Evolutionary conservation across 2,113 vertebrate species (phyloP).

Genomic region (Prietella phreatophila): DNA sequence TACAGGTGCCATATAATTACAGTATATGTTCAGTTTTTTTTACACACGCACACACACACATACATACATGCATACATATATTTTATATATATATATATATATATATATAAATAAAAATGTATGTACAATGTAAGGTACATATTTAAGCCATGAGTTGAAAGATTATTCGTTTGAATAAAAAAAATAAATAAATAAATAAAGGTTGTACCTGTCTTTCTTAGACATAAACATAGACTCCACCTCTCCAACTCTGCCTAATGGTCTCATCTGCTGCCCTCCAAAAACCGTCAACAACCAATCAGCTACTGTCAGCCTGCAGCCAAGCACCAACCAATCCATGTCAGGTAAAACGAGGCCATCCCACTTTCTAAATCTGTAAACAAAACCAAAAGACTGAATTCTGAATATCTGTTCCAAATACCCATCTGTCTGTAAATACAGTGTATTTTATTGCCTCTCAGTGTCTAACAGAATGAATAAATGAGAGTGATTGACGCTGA

Average conservation of each 20-base stretch:
- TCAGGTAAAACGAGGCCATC: constrained; percentile 72
- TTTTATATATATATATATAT: too few relatives aligned
- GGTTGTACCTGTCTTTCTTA: not conserved
- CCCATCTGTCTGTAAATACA: not conserved
- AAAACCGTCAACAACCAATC: constrained; percentile 72
- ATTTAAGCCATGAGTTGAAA: not conserved
- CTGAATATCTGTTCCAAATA: not conserved
- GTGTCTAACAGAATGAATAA: not conserved
- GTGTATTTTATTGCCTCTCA: not conserved
- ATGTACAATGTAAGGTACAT: not conserved
- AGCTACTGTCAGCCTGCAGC: constrained; percentile 57
- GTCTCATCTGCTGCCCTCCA: constrained; percentile 68
- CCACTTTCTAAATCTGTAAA: not conserved
- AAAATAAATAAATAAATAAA: not conserved
- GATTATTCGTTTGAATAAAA: not conserved
- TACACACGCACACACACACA: too few relatives aligned
- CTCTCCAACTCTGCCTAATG: constrained; percentile 44
- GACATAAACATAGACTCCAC: constrained; percentile 35
- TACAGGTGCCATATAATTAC: constrained; percentile 57
- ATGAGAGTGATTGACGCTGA: not conserved
- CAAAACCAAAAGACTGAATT: not conserved
- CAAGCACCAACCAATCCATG: constrained; percentile 71
- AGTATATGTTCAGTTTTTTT: not conserved
- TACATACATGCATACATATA: too few relatives aligned
- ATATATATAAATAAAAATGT: not conserved